Base-by-base conservation (phyloP, 2,888 invertebrate genomes). In the Sipunculus nudus region DNA sequence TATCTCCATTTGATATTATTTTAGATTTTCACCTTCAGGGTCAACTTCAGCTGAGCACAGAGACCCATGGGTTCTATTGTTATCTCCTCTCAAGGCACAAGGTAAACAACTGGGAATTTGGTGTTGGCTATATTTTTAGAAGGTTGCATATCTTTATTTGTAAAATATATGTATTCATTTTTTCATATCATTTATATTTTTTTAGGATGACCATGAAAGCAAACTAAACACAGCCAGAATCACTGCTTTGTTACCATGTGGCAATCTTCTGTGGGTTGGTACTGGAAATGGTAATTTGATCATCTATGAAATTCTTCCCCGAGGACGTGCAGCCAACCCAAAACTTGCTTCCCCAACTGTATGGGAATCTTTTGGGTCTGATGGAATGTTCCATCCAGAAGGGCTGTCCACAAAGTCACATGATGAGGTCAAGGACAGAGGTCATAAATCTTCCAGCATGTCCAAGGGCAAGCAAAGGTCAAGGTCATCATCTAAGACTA, bases 181-280 rank as follows among this genome's bases (percentile, higher is more conserved):
- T n/a, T n/a, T n/a, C n/a, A n/a, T n/a, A n/a, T n/a, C n/a, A n/a
- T n/a, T n/a, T n/a, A n/a, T n/a, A n/a, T n/a, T n/a, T n/a, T n/a
- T n/a, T n/a, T n/a, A n/a, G n/a, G n/a, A 81, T 80, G 80, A 83
- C 53, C 81, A 82, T 65, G 83, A 83, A 48, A 74, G 74, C 3
- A 75, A 77, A 41, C 78, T 81, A 66, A 82, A 82, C 68, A 67
- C 73, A 29, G 75, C 78, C 4, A 75, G 85, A 16, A 79, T 86
- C 41, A 85, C 84, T 13, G 77, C 84, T 31, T 71, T 85, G 13
- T 72, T 85, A 46, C 81, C 81, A 32, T 72, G 80, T 53, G 80
- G 80, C 39, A 73, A 79, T 57, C 71, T 76, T 4, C 76, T 87
- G 16, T 85, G 86, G 85, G 79, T 86, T 6, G 86, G 86, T 5